phyloP scores from a whole-genome alignment of 2,113 vertebrate genomes.

The Osmerus eperlanus region DNA sequence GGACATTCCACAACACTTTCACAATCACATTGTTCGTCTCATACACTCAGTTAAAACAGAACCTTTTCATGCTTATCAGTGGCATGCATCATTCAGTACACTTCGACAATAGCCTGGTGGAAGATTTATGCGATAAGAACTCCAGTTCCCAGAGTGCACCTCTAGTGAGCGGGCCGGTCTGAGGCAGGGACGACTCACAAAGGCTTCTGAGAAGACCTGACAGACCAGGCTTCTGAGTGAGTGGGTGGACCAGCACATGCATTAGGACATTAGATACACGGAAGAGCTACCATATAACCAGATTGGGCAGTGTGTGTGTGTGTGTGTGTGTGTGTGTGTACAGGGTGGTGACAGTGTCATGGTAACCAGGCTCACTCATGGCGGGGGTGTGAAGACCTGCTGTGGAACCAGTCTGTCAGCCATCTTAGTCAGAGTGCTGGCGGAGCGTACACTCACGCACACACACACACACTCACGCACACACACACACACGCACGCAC shows the following conservation, averaged over 20 bases:
- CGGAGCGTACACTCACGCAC: background rate
- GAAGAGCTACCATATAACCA: constrained; percentile 55
- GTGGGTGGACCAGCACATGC: constrained; percentile 24
- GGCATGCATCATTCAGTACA: no score
- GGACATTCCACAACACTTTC: background rate
- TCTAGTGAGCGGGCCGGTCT: no score
- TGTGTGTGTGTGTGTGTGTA: background rate
- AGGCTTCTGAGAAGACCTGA: no score
- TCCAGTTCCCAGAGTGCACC: no score
- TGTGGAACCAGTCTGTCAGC: constrained; percentile 60
- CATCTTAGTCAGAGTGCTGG: constrained; percentile 30
- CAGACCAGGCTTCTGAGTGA: background rate
- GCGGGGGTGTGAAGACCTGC: constrained; percentile 63
- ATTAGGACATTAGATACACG: constrained; percentile 56
- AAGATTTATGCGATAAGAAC: no score
- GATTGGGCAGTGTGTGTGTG: constrained; percentile 57
- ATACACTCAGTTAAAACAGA: background rate
- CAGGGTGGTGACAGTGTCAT: constrained; percentile 60
- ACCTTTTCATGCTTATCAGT: background rate
- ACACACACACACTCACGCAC: background rate
- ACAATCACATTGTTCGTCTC: background rate
- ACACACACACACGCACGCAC: background rate
- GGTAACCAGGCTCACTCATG: constrained; percentile 58
- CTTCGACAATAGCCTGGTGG: no score
- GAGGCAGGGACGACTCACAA: no score